These are phyloP conservation scores for Volucella inanis DNA, from an alignment of 2,888 invertebrate species.

Conservation along the genomic window DNA sequence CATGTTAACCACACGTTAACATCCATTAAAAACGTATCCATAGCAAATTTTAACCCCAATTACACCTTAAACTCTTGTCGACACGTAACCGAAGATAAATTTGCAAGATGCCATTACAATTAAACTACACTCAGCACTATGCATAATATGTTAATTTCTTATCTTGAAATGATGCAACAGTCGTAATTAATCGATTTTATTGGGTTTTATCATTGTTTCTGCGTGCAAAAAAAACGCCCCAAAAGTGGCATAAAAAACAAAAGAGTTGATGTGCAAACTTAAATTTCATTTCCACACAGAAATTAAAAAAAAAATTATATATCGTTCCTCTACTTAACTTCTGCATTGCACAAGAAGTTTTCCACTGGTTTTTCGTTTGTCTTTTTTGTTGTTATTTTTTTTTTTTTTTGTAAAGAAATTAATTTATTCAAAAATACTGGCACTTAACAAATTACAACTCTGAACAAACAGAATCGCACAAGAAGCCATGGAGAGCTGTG, in stretches of 20 bases:
- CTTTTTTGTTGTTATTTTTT: background rate
- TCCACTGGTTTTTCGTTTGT: background rate
- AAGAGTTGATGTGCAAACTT: slow-evolving; percentile 55
- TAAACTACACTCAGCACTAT: slow-evolving; percentile 1
- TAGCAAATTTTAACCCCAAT: slow-evolving; percentile 21
- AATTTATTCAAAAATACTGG: slow-evolving; percentile 58
- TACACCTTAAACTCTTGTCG: slow-evolving; percentile 31
- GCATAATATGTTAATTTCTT: slow-evolving; percentile 8
- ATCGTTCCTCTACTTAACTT: slow-evolving; percentile 31
- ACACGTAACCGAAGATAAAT: slow-evolving; percentile 49
- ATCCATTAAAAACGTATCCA: slow-evolving; percentile 24
- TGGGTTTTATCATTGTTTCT: slow-evolving; percentile 15
- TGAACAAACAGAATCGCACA: slow-evolving; percentile 18
- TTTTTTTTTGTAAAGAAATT: slow-evolving; percentile 9
- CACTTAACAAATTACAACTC: slow-evolving; percentile 55
- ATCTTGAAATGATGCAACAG: slow-evolving; percentile 17
- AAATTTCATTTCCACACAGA: slow-evolving; percentile 16
- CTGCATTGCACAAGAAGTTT: slow-evolving; percentile 36
- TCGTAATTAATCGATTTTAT: slow-evolving; percentile 49
- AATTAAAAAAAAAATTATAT: slow-evolving; percentile 7
- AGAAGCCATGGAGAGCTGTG: background rate
- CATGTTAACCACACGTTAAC: slow-evolving; percentile 34
- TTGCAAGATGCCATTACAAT: slow-evolving; percentile 24
- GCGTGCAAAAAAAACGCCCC: background rate
- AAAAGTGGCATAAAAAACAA: slow-evolving; percentile 12